phyloP scores from a whole-genome alignment of 2,113 vertebrate species.

The Halichoerus grypus region DNA sequence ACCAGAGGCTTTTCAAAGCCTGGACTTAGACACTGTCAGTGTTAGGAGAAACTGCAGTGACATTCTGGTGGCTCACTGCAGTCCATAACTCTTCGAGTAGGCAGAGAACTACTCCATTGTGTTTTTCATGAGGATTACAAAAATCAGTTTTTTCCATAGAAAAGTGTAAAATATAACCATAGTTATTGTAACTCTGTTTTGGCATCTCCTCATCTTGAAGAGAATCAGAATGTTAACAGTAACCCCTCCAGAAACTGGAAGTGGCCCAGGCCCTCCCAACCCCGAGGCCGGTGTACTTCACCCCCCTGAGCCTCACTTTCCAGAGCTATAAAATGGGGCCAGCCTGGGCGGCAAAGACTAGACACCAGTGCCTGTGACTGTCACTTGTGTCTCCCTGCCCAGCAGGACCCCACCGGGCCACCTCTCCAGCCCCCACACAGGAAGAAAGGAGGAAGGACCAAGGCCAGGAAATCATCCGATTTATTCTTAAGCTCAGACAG shows the following conservation, averaged over 20 bases:
- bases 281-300: background rate
- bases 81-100: background rate
- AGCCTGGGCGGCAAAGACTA: background rate
- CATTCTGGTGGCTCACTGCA: background rate
- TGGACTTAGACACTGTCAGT: background rate
- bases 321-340: background rate
- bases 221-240: background rate
- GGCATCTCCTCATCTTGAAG: background rate
- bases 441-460: background rate
- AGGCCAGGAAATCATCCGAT: background rate
- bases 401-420: too few species aligned
- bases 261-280: background rate
- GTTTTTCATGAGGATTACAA: background rate
- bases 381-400: background rate
- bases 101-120: background rate
- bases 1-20: background rate
- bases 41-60: background rate
- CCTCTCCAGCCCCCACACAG: background rate
- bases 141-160: background rate
- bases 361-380: background rate
- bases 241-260: background rate
- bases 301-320: background rate
- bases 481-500: slow-evolving; percentile 66
- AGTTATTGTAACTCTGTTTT: background rate
- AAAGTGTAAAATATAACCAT: background rate